These are phyloP conservation scores for Nannoperca australis DNA, from an alignment of 2,797 vertebrate genomes.

Conservation along the genomic window DNA sequence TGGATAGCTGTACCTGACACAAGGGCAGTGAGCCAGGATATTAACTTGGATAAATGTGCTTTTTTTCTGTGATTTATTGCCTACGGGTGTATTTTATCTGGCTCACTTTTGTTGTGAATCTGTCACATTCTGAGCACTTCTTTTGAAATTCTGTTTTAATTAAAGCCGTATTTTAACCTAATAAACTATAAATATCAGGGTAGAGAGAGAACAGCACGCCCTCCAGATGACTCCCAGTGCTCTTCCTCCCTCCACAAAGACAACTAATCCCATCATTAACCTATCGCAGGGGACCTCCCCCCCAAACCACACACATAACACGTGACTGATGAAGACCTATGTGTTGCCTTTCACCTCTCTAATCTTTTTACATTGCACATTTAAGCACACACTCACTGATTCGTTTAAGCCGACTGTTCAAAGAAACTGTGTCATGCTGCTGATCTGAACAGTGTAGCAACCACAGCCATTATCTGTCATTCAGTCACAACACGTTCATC, in stretches of 20 bases:
- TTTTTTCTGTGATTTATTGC: conserved; percentile 65
- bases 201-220: conserved; percentile 30
- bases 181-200: conserved; percentile 63
- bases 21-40: conserved; percentile 70
- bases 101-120: conserved; percentile 66
- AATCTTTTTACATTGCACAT: conserved; percentile 17
- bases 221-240: conserved; percentile 55
- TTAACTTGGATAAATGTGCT: conserved; percentile 72
- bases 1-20: conserved; percentile 69
- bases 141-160: conserved; percentile 67
- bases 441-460: conserved; percentile 1
- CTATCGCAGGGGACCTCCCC: conserved; percentile 32
- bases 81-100: conserved; percentile 48
- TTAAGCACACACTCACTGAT: not conserved
- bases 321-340: conserved; percentile 11
- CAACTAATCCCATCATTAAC: conserved; percentile 75
- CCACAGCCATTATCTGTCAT: conserved; percentile 1
- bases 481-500: conserved; percentile 14
- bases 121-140: conserved; percentile 63
- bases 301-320: conserved; percentile 12
- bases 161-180: conserved; percentile 60
- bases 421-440: not conserved
- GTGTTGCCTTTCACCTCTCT: conserved; percentile 24
- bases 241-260: conserved; percentile 52
- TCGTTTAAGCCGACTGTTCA: not conserved